Percentiles rank a stretch among this genome's conserved stretches.
phyloP scores from a whole-genome alignment of 1,140 invertebrate genomes.

The Musca vetustissima region DNA sequence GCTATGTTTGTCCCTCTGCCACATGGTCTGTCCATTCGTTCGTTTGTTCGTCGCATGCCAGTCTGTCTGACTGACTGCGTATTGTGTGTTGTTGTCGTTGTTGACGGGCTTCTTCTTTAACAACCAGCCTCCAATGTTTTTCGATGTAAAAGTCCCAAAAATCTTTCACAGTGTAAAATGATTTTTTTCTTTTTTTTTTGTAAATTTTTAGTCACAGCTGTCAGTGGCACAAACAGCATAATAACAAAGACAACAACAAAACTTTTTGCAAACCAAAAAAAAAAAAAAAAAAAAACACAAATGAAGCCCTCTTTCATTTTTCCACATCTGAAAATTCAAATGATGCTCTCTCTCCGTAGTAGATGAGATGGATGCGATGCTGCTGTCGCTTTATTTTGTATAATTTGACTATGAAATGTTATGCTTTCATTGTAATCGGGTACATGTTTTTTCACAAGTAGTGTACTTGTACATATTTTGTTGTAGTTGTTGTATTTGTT shows the following conservation, averaged over 20 bases:
- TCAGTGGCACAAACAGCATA: conserved; percentile 15
- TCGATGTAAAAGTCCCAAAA: background rate
- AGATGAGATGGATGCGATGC: no score
- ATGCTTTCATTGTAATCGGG: conserved; percentile 2
- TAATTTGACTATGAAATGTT: conserved; percentile 11
- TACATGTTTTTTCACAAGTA: no score
- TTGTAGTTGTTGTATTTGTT: no score
- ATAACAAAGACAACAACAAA: no score
- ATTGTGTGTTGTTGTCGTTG: no score
- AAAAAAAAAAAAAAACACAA: background rate
- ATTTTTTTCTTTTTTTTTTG: no score
- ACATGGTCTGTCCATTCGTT: no score
- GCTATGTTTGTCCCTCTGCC: conserved; percentile 5
- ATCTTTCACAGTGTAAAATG: conserved; percentile 12
- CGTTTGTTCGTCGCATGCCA: no score
- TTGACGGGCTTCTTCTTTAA: background rate
- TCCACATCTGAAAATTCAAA: background rate
- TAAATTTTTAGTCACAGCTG: conserved; percentile 30
- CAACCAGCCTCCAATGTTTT: background rate
- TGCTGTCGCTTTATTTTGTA: no score
- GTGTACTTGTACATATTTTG: no score
- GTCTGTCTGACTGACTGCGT: background rate
- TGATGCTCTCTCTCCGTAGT: no score
- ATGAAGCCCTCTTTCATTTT: background rate
- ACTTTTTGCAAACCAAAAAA: no score